Conservation (phyloP, 2,113 vertebrate genomes). For the Nansenia antarctica region DNA sequence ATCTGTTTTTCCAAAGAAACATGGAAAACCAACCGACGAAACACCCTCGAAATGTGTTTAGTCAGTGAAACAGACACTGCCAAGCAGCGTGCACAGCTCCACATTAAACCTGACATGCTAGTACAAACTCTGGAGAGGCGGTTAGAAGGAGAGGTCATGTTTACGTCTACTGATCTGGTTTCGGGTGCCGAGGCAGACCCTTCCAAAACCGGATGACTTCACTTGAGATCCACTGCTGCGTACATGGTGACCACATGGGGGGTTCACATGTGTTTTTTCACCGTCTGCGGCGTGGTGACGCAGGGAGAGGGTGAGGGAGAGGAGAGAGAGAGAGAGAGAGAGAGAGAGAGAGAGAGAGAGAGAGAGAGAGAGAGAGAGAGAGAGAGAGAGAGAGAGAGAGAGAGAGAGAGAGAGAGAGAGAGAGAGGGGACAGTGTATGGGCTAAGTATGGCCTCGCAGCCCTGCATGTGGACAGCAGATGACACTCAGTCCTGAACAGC, state of each 20-base stretch:
- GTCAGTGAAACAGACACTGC: background rate
- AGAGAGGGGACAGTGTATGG: background rate
- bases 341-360: no score
- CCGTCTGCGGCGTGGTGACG: background rate
- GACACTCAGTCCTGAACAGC: background rate
- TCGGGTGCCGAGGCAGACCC: slow-evolving; percentile 5
- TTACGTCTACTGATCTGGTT: background rate
- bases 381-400: no score
- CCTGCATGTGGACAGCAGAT: slow-evolving; percentile 15
- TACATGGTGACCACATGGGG: background rate
- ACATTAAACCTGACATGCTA: background rate
- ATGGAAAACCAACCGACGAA: background rate
- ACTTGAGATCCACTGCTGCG: background rate
- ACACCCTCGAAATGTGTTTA: background rate
- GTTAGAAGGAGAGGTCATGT: slow-evolving; percentile 10
- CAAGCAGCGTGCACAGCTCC: background rate
- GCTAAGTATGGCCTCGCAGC: background rate
- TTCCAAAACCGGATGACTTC: slow-evolving; percentile 4
- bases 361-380: no score
- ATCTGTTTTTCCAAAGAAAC: background rate
- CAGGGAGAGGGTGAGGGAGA: background rate
- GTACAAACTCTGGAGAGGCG: background rate
- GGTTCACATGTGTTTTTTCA: background rate
- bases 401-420: no score
- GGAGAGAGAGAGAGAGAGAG: background rate